Conservation (phyloP, 2,888 invertebrate genomes). For the Tiliacea citrago region DNA sequence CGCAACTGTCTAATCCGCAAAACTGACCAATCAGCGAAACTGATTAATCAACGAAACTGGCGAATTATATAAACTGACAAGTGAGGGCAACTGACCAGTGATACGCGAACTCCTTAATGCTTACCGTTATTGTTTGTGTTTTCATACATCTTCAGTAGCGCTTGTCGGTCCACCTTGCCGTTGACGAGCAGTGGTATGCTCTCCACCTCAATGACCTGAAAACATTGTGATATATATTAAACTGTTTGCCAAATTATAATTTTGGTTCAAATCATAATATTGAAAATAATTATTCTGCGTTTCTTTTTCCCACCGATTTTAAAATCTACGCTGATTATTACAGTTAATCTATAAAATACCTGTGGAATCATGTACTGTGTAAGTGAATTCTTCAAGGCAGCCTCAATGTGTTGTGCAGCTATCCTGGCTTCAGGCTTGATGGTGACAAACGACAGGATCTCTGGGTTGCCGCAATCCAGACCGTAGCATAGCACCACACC, state of each 20-base stretch:
- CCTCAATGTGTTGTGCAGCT: slow-evolving; percentile 92
- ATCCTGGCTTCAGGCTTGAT: slow-evolving; percentile 83
- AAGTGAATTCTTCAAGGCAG: slow-evolving; percentile 91
- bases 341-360: slow-evolving; percentile 77
- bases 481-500: slow-evolving; percentile 95
- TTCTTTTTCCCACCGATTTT: not conserved
- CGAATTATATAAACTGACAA: too few species aligned
- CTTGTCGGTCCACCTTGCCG: slow-evolving; percentile 96
- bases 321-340: not conserved
- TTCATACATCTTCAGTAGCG: slow-evolving; percentile 94
- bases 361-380: slow-evolving; percentile 96
- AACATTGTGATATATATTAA: not conserved
- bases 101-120: too few species aligned
- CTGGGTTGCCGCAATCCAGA: slow-evolving; percentile 93
- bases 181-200: slow-evolving; percentile 95
- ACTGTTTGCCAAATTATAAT: not conserved
- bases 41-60: too few species aligned
- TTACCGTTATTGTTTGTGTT: slow-evolving; percentile 93
- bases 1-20: too few species aligned
- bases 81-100: too few species aligned
- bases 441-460: slow-evolving; percentile 93
- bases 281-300: not conserved
- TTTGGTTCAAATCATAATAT: not conserved
- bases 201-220: slow-evolving; percentile 92
- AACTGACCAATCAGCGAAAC: too few species aligned